Percentiles rank a stretch among this genome's conserved stretches.
Conservation (phyloP, 2,888 invertebrate species). For the Plemyria rubiginata region DNA sequence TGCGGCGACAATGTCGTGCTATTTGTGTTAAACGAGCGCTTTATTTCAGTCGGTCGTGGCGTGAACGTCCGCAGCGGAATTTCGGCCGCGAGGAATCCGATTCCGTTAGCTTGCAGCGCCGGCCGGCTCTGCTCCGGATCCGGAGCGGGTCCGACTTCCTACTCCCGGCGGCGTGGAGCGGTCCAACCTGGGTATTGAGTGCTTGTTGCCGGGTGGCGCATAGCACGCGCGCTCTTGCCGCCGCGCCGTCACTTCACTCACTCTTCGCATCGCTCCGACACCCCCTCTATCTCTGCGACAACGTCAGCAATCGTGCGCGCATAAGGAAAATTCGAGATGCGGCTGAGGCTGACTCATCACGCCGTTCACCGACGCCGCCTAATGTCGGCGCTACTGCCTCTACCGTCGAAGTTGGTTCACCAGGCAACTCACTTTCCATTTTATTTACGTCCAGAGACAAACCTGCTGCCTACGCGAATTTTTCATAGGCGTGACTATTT, state of each 20-base stretch:
- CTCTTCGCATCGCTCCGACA: slow-evolving; percentile 54
- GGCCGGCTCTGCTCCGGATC: slow-evolving; percentile 46
- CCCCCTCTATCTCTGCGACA: slow-evolving; percentile 60
- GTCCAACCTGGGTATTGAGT: slow-evolving; percentile 13
- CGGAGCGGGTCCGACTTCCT: slow-evolving; percentile 31
- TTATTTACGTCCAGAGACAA: slow-evolving; percentile 45
- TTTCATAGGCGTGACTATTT: slow-evolving; percentile 46
- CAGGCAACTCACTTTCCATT: slow-evolving; percentile 55
- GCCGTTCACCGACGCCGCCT: slow-evolving; percentile 58
- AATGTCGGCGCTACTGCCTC: slow-evolving; percentile 43
- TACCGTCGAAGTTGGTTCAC: slow-evolving; percentile 41
- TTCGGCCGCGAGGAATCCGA: slow-evolving; percentile 80
- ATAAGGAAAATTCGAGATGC: slow-evolving; percentile 82
- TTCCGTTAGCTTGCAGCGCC: slow-evolving; percentile 74
- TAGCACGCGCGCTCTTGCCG: slow-evolving; percentile 44
- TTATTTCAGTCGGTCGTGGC: slow-evolving; percentile 82
- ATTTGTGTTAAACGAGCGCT: slow-evolving; percentile 83
- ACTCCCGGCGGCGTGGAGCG: slow-evolving; percentile 21
- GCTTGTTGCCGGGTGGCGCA: slow-evolving; percentile 52
- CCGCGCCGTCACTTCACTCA: slow-evolving; percentile 36
- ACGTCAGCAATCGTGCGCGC: slow-evolving; percentile 66
- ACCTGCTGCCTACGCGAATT: slow-evolving; percentile 37
- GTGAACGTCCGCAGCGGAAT: slow-evolving; percentile 82
- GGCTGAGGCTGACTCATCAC: slow-evolving; percentile 78
- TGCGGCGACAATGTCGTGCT: slow-evolving; percentile 81